Evolutionary conservation across 1,140 invertebrate genomes (phyloP).

Genomic region (Globodera rostochiensis): DNA sequence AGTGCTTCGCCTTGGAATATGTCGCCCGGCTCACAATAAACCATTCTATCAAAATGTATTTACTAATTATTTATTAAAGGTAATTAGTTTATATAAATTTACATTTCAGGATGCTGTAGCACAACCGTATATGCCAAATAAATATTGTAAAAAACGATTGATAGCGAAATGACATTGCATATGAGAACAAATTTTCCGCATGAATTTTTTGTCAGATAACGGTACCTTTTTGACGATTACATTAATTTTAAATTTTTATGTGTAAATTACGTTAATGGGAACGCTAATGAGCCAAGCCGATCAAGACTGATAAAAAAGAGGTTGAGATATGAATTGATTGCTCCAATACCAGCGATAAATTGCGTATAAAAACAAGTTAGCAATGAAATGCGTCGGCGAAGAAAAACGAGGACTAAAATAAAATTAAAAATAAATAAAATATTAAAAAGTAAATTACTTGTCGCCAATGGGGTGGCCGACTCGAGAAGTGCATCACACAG

Average conservation of each 20-base stretch:
- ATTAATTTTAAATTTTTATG: background rate
- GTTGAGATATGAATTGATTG: background rate
- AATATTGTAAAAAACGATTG: background rate
- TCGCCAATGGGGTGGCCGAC: background rate
- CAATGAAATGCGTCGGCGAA: background rate
- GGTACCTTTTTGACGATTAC: background rate
- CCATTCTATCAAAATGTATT: background rate
- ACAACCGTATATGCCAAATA: background rate
- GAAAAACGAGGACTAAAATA: background rate
- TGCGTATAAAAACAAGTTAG: background rate
- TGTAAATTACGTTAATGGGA: background rate
- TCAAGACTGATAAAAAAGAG: conserved; percentile 3
- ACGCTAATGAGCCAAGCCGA: background rate
- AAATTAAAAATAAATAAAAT: background rate
- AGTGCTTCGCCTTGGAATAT: background rate
- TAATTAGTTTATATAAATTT: background rate
- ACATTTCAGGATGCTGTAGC: background rate
- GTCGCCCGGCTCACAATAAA: conserved; percentile 5
- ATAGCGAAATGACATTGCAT: background rate
- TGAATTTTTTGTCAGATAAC: background rate
- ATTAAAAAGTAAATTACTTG: background rate
- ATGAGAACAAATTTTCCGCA: background rate
- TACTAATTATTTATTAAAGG: no score
- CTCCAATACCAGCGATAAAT: background rate
- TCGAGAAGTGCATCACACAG: background rate